Evolutionary conservation across 2,113 vertebrate species (phyloP).

Genomic region (Speoplatyrhinus poulsoni): DNA sequence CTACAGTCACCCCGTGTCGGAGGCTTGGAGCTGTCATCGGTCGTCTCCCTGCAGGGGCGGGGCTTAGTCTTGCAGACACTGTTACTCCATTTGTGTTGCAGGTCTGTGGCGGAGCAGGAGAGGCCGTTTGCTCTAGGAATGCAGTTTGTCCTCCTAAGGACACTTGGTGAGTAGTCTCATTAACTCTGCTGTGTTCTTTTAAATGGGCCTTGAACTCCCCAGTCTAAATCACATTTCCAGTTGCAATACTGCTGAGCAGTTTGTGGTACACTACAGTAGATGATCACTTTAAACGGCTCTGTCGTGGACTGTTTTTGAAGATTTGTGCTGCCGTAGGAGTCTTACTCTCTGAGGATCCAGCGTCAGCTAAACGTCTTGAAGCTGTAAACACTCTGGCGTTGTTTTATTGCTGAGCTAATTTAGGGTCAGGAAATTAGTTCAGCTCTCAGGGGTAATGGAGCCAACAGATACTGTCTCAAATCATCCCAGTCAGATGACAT

Average conservation of each 20-base stretch:
- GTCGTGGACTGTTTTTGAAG: too few species aligned
- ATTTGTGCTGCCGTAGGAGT: too few species aligned
- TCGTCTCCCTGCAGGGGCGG: too few species aligned
- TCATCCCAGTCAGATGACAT: slow-evolving; percentile 6
- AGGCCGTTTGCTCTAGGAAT: slow-evolving; percentile 96
- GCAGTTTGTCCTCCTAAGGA: slow-evolving; percentile 98
- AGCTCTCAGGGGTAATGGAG: neutral
- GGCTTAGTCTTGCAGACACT: neutral
- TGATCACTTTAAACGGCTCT: too few species aligned
- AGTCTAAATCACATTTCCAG: too few species aligned
- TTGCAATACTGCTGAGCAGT: too few species aligned
- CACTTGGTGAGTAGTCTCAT: slow-evolving; percentile 84
- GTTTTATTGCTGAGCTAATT: slow-evolving; percentile 14
- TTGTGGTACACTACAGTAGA: too few species aligned
- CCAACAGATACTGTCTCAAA: neutral
- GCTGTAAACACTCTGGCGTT: neutral
- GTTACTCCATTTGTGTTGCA: slow-evolving; percentile 44
- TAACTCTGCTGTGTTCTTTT: too few species aligned
- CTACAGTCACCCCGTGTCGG: neutral
- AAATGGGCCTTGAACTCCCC: too few species aligned
- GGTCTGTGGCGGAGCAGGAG: slow-evolving; percentile 95
- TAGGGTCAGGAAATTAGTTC: neutral
- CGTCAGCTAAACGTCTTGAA: neutral
- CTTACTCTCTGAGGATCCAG: too few species aligned
- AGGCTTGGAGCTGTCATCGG: too few species aligned